Conservation (phyloP, 92 coral and sea anemone species). For the Epizoanthus rinbou region DNA sequence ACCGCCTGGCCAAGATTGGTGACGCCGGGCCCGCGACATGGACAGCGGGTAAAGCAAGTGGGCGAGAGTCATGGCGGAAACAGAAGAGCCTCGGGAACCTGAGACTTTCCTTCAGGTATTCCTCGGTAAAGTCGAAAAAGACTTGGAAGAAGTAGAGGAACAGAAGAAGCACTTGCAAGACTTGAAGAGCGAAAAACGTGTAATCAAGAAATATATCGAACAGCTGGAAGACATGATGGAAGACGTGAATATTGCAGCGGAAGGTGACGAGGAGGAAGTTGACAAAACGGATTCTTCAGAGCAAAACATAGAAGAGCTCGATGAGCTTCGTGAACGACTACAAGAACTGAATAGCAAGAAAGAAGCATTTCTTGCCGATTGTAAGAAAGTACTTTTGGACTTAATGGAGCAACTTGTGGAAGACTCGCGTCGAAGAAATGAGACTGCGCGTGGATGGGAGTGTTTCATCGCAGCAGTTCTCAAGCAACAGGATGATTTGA, state of each 20-base stretch:
- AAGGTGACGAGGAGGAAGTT: not conserved
- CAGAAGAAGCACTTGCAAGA: conserved; percentile 36
- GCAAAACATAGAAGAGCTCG: conserved; percentile 21
- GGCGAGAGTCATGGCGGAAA: conserved; percentile 1
- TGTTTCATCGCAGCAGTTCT: conserved; percentile 25
- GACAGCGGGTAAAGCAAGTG: not conserved
- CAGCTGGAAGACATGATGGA: conserved; percentile 38
- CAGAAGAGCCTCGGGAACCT: not conserved
- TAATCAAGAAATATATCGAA: conserved; percentile 33
- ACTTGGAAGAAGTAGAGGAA: conserved; percentile 30
- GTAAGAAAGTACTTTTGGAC: conserved; percentile 16
- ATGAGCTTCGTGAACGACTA: conserved; percentile 29
- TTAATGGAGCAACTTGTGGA: conserved; percentile 32
- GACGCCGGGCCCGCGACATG: too few relatives aligned
- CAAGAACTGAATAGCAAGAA: conserved; percentile 25
- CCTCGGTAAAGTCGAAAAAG: conserved; percentile 15
- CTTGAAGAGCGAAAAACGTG: conserved; percentile 39
- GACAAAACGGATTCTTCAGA: conserved; percentile 9
- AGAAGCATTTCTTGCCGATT: conserved; percentile 22
- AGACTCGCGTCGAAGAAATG: conserved; percentile 1
- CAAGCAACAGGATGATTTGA: conserved; percentile 32
- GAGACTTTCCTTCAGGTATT: not conserved
- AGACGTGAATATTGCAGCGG: not conserved
- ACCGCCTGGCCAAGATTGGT: too few relatives aligned
- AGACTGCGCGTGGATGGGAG: conserved; percentile 6